Percentiles rank a stretch among this genome's conserved stretches.
These are phyloP conservation scores for Sakesphorus luctuosus DNA, from an alignment of 2,113 vertebrate genomes.

Conservation along the genomic window DNA sequence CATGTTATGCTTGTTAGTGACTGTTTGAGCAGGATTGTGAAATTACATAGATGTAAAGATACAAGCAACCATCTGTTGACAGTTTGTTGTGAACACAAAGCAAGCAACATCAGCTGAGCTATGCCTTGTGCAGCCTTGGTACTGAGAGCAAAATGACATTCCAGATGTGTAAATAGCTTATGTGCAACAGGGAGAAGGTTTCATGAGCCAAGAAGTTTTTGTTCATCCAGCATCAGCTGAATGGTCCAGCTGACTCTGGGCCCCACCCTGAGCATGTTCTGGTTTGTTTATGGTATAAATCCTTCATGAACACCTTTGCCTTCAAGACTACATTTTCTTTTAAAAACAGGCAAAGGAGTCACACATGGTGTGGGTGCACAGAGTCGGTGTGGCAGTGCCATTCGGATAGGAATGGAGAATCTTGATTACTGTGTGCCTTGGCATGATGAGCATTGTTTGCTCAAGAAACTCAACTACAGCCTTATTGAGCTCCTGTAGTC, in stretches of 20 bases:
- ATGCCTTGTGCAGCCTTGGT: neutral
- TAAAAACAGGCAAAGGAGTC: neutral
- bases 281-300: neutral
- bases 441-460: neutral
- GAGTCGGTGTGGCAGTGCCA: accelerated
- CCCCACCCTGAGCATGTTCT: neutral
- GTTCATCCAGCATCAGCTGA: neutral
- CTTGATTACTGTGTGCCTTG: no score
- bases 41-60: neutral
- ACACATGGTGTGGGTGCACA: neutral
- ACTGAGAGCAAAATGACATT: neutral
- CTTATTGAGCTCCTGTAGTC: neutral
- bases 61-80: neutral
- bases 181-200: neutral
- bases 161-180: neutral
- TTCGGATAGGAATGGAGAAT: neutral
- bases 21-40: neutral
- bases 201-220: neutral
- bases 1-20: neutral
- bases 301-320: neutral
- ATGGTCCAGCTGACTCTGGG: accelerated
- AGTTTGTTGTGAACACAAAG: neutral
- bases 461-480: neutral
- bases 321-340: neutral
- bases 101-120: neutral